Percentiles rank a stretch among this genome's conserved stretches.
Conservation (phyloP, 1,140 invertebrate genomes). For the Drosophila quadrilineata region DNA sequence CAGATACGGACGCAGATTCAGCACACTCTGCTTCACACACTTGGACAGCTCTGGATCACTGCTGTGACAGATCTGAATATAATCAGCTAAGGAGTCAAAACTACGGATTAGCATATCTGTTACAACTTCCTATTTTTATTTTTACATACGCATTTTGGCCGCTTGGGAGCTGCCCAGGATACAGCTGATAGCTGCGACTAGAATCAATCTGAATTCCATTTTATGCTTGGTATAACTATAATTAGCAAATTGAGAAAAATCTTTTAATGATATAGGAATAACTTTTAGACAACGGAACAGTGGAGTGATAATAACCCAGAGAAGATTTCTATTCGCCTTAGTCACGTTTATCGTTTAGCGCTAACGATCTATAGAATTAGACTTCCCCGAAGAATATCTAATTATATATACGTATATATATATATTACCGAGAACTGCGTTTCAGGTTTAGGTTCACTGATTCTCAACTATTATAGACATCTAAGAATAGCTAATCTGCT, state of each 20-base stretch:
- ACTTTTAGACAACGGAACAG: no score
- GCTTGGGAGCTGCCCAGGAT: conserved; percentile 31
- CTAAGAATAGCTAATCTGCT: no score
- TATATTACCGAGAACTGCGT: neutral
- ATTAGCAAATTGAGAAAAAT: conserved; percentile 8
- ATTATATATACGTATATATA: conserved; percentile 11
- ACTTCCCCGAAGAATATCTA: neutral
- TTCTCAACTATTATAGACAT: no score
- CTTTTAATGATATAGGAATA: no score
- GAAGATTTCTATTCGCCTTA: conserved; percentile 2
- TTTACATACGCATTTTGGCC: conserved; percentile 54
- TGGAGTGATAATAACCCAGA: conserved; percentile 7
- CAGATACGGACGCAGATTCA: conserved; percentile 82
- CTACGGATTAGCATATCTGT: neutral
- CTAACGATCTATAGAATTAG: conserved; percentile 18
- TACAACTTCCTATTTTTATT: no score
- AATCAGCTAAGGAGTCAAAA: conserved; percentile 83
- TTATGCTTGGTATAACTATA: conserved; percentile 12
- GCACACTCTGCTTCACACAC: conserved; percentile 83
- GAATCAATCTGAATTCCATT: conserved; percentile 51
- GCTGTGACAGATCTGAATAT: conserved; percentile 84
- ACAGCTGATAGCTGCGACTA: conserved; percentile 31
- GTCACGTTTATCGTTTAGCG: neutral
- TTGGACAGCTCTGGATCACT: conserved; percentile 83
- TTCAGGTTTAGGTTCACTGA: conserved; percentile 4